A percentile compares a stretch with the other conserved stretches of the same genome.
These are phyloP conservation scores for Neoscelio sp. DNA, from an alignment of 2,888 invertebrate species.

Conservation along the genomic window DNA sequence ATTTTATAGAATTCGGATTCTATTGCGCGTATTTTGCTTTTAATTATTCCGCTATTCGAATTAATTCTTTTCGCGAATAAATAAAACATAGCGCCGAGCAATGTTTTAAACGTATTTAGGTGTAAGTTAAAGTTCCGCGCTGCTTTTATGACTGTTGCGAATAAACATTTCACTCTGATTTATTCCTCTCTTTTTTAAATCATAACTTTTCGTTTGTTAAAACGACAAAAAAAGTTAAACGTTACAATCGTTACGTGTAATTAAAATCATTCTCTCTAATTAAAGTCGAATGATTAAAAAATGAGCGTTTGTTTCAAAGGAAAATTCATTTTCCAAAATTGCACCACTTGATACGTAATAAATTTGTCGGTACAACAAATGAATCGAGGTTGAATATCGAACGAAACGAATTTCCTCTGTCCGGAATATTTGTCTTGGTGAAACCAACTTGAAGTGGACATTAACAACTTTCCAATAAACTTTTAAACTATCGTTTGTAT, in stretches of 20 bases:
- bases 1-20: constrained; percentile 50
- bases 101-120: constrained; percentile 26
- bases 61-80: constrained; percentile 47
- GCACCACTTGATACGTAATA: neutral
- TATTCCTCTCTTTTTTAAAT: constrained; percentile 37
- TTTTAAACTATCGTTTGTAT: neutral
- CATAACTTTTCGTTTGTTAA: no score
- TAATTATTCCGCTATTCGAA: constrained; percentile 56
- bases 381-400: neutral
- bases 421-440: neutral
- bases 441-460: neutral
- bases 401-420: neutral
- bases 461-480: neutral
- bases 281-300: no score
- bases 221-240: no score
- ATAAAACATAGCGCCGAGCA: constrained; percentile 44
- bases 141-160: constrained; percentile 52
- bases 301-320: no score
- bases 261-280: no score
- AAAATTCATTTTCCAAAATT: no score
- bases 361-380: constrained; percentile 1
- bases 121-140: constrained; percentile 16
- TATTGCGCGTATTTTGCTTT: constrained; percentile 42
- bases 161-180: constrained; percentile 48
- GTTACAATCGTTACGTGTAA: no score